These are phyloP conservation scores for Calliphora vicina DNA, from an alignment of 1,140 invertebrate species.

Conservation along the genomic window DNA sequence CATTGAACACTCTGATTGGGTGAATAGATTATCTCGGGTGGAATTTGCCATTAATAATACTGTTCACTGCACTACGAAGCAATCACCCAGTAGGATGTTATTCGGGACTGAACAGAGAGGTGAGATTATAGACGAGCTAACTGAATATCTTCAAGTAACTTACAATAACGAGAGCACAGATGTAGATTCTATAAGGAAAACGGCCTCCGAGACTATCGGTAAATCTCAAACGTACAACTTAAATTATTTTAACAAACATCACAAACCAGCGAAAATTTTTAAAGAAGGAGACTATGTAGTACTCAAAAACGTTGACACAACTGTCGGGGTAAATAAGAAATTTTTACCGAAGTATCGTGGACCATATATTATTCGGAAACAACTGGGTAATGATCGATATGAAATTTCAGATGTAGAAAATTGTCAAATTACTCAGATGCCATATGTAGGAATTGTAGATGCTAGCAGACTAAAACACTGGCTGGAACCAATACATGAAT, in stretches of 20 bases:
- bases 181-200: background rate
- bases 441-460: conserved; percentile 36
- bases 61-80: conserved; percentile 39
- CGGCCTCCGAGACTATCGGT: conserved; percentile 24
- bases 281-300: conserved; percentile 42
- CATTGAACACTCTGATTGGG: background rate
- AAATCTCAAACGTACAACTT: conserved; percentile 27
- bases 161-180: conserved; percentile 10
- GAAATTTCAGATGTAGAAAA: conserved; percentile 41
- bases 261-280: conserved; percentile 40
- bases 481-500: background rate
- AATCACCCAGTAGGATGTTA: background rate
- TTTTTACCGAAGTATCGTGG: background rate
- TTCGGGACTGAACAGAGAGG: background rate
- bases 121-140: conserved; percentile 35
- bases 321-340: conserved; percentile 23
- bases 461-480: background rate
- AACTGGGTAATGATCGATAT: conserved; percentile 44
- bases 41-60: conserved; percentile 51
- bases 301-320: conserved; percentile 35
- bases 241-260: conserved; percentile 29
- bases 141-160: conserved; percentile 14
- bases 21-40: background rate
- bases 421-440: conserved; percentile 43
- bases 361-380: conserved; percentile 42